phyloP scores from a whole-genome alignment of 2,888 invertebrate species.

The Alloscopus bannaensis region DNA sequence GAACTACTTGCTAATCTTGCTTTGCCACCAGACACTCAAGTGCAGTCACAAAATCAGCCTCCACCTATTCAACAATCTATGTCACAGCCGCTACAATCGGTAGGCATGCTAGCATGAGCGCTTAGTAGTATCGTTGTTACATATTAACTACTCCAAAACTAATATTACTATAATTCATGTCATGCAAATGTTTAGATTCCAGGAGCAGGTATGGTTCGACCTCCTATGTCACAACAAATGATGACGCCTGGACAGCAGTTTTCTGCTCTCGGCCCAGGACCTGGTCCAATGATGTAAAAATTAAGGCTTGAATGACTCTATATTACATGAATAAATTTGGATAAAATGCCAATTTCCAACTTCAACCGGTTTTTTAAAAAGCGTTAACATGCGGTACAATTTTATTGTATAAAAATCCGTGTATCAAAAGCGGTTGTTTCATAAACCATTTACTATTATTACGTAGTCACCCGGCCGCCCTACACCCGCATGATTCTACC shows the following conservation, averaged over 20 bases:
- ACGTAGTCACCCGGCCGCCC: no score
- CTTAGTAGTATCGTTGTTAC: no score
- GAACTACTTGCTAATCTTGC: slow-evolving; percentile 90
- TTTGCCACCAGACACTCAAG: slow-evolving; percentile 85
- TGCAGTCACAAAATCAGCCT: slow-evolving; percentile 76
- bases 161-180: no score
- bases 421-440: no score
- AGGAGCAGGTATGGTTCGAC: slow-evolving; percentile 60
- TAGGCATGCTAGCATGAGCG: slow-evolving; percentile 2
- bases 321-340: no score
- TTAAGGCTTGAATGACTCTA: not conserved
- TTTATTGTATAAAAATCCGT: no score
- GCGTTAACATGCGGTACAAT: no score
- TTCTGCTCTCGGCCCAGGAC: slow-evolving; percentile 47
- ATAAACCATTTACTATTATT: no score
- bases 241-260: slow-evolving; percentile 66
- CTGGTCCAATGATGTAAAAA: slow-evolving; percentile 60
- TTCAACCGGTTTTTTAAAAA: no score
- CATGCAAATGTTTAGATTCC: slow-evolving; percentile 51
- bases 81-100: slow-evolving; percentile 57
- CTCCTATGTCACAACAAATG: slow-evolving; percentile 63
- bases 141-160: no score
- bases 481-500: slow-evolving; percentile 45
- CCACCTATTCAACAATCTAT: slow-evolving; percentile 70
- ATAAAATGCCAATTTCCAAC: no score